Conservation (phyloP, 2,113 vertebrate genomes). For the Toxotes chatareus region DNA sequence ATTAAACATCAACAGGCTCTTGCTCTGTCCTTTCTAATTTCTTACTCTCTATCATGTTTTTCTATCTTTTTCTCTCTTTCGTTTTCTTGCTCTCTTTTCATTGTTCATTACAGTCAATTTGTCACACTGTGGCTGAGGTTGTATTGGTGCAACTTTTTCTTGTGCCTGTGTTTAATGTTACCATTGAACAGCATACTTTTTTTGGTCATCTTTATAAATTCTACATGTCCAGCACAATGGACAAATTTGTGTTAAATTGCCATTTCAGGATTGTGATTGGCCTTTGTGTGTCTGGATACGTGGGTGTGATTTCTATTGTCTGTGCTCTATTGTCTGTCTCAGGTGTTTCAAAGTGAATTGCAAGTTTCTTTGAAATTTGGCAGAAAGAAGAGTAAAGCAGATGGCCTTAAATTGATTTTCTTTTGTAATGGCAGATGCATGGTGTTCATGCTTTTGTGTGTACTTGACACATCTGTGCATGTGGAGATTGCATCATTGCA, state of each 20-base stretch:
- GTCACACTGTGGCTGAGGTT: slow-evolving; percentile 10
- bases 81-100: neutral
- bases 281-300: slow-evolving; percentile 30
- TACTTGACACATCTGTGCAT: slow-evolving; percentile 34
- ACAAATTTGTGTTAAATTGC: slow-evolving; percentile 22
- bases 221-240: slow-evolving; percentile 5
- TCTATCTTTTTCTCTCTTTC: neutral
- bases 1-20: slow-evolving; percentile 18
- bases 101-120: slow-evolving; percentile 19
- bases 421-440: slow-evolving; percentile 19
- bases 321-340: slow-evolving; percentile 25
- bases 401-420: slow-evolving; percentile 16
- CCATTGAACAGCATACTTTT: neutral
- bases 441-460: slow-evolving; percentile 16
- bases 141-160: neutral
- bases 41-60: neutral
- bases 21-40: slow-evolving; percentile 1
- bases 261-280: slow-evolving; percentile 11
- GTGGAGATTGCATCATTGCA: neutral
- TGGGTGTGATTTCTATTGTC: slow-evolving; percentile 12
- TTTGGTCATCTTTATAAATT: neutral
- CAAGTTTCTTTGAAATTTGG: slow-evolving; percentile 39
- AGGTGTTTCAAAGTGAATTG: slow-evolving; percentile 31
- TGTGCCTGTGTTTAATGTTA: neutral
- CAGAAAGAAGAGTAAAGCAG: slow-evolving; percentile 44